Conservation (phyloP, 2,113 vertebrate species). For the Archilochus colubris region DNA sequence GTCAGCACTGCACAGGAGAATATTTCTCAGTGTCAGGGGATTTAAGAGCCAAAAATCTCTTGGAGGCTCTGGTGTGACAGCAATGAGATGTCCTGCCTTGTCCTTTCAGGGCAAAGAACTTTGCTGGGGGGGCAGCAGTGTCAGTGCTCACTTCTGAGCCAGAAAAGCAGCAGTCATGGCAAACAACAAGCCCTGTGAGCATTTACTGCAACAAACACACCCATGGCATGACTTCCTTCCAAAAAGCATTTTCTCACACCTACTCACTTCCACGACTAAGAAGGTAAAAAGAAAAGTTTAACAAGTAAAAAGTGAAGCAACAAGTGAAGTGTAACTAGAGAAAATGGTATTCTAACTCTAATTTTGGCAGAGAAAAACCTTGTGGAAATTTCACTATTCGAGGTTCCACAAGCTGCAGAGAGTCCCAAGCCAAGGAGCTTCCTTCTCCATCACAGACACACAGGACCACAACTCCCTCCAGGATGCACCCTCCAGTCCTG, state of each 20-base stretch:
- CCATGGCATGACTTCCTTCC: not conserved
- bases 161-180: not conserved
- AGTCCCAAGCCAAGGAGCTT: not conserved
- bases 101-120: not conserved
- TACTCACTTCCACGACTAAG: not conserved
- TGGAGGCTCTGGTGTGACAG: fast-evolving
- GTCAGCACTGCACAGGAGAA: no score
- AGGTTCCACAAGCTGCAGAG: not conserved
- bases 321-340: not conserved
- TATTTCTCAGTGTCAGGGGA: not conserved
- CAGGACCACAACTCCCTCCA: not conserved
- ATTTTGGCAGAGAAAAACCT: not conserved
- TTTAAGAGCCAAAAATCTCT: not conserved
- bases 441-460: not conserved
- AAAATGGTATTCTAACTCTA: not conserved
- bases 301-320: no score
- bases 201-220: fast-evolving
- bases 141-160: not conserved
- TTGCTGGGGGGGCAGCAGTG: not conserved
- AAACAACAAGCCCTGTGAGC: not conserved
- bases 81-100: no score
- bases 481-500: fast-evolving
- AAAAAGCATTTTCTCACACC: not conserved
- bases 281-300: not conserved
- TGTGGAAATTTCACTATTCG: not conserved